Evolutionary conservation across 2,113 vertebrate genomes (phyloP).

Genomic region (Nanorana parkeri): DNA sequence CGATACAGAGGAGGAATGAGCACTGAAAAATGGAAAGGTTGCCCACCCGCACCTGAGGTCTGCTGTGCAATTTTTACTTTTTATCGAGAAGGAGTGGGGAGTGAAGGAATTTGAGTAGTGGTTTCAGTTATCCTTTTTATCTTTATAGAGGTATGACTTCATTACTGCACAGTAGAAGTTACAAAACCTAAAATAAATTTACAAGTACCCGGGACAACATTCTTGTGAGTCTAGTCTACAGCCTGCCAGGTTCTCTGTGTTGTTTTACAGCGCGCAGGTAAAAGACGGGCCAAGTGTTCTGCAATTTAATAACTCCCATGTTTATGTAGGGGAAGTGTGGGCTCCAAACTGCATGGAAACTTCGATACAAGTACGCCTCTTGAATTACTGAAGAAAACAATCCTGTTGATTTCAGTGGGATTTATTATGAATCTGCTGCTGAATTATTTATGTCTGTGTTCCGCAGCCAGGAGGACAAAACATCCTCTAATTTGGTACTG

Average conservation of each 20-base stretch:
- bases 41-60: no score
- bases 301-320: slow-evolving; percentile 12
- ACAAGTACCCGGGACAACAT: background rate
- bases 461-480: slow-evolving; percentile 20
- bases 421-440: slow-evolving; percentile 45
- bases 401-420: slow-evolving; percentile 27
- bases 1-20: no score
- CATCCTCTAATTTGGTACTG: slow-evolving; percentile 20
- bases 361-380: slow-evolving; percentile 6
- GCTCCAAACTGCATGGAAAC: background rate
- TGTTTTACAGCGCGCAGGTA: slow-evolving; percentile 8
- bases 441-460: slow-evolving; percentile 19
- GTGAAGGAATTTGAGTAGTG: no score
- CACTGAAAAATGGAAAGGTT: no score
- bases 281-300: slow-evolving; percentile 4
- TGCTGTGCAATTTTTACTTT: no score
- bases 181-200: slow-evolving; percentile 1
- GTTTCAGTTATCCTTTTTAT: no score
- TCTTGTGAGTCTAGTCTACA: background rate
- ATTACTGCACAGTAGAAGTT: background rate
- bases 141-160: no score
- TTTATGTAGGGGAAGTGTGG: background rate
- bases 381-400: slow-evolving; percentile 31
- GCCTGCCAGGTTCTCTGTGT: background rate
- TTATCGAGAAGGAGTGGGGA: no score